Evolutionary conservation across 2,797 vertebrate species (phyloP).

Genomic region (Esox masquinongy): DNA sequence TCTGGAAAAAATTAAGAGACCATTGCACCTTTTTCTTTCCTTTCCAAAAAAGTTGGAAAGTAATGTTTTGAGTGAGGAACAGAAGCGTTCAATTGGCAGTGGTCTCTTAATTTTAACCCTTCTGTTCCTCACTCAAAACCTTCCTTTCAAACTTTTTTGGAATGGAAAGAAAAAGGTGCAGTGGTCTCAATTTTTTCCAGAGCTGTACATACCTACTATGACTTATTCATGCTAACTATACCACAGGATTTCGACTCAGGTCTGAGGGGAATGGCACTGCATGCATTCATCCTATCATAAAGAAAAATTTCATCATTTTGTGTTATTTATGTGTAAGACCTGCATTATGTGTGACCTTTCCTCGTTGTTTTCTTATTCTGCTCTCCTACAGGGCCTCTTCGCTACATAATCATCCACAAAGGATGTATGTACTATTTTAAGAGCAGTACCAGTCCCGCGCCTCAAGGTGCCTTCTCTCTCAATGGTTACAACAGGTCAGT

Average conservation of each 20-base stretch:
- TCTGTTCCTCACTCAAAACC: too few species aligned
- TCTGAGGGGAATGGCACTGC: neutral
- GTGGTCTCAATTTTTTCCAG: too few species aligned
- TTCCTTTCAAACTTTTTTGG: too few species aligned
- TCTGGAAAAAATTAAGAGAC: too few species aligned
- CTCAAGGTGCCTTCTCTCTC: conserved; percentile 95
- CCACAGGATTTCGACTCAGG: neutral
- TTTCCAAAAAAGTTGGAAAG: too few species aligned
- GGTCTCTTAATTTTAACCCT: too few species aligned
- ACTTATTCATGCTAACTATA: neutral
- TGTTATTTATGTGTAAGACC: neutral
- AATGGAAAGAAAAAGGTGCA: too few species aligned
- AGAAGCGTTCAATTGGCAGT: too few species aligned
- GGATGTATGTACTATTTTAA: conserved; percentile 97
- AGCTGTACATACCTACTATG: neutral
- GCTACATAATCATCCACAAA: conserved; percentile 92
- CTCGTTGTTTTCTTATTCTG: conserved; percentile 1
- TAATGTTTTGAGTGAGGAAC: too few species aligned
- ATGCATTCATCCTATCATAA: neutral
- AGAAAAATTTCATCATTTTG: conserved; percentile 4
- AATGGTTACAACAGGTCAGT: conserved; percentile 95
- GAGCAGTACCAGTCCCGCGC: conserved; percentile 88
- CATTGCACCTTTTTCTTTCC: too few species aligned
- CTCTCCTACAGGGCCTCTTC: conserved; percentile 84
- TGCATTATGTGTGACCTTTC: neutral